Evolutionary conservation across 2,888 invertebrate genomes (phyloP), one percentile per base, ranked within the genome.

Genomic region (Macroteleia sp.): DNA sequence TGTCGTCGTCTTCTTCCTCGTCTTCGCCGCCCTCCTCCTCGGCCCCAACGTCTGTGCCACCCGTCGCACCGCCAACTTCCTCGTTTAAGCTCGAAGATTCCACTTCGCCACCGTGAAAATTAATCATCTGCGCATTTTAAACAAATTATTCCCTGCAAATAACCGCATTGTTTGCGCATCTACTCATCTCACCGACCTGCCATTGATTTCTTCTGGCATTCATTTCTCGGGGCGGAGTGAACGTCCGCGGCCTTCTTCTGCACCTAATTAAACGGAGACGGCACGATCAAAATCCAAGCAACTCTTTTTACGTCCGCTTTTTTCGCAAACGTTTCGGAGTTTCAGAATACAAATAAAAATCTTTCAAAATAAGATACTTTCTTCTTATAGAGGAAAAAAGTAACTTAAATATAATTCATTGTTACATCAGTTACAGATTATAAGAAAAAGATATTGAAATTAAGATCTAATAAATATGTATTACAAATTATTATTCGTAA

Each of bases 1-100:
- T 91, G 71, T 92, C 92, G 32, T 92, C 92, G 50, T 92, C 92
- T 10, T 91, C 91, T 80, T 92, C 92, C 20, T 92, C 92, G 25
- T 92, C 92, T 41, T 90, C 91, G 42, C 86, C 88, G 25, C 80
- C 85, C 5, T 80, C 87, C 5, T 84, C 86, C 12, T 82, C 87
- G 41, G 84, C 87, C 14, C 86, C 87, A 14, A 71, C 81, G 28
- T 19, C 25, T 17, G 28, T 39, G 30, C 41, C 59, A 39, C 46
- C 20, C 71, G 44, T n/a, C n/a, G 44, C 34, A 4, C 10, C 44
- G 44, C 32, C 59, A n/a, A 80, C 79, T 56, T 85, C 84, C 56
- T 77, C 81, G 62, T 85, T 81, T 30, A 85, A 30, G 61, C 83
- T 85, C 50, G 83, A 79, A 34, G 81, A 80, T n/a, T 87, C 85